Evolutionary conservation across 2,113 vertebrate genomes (phyloP), one percentile per base, ranked within the genome.

Genomic region (Propithecus coquereli): DNA sequence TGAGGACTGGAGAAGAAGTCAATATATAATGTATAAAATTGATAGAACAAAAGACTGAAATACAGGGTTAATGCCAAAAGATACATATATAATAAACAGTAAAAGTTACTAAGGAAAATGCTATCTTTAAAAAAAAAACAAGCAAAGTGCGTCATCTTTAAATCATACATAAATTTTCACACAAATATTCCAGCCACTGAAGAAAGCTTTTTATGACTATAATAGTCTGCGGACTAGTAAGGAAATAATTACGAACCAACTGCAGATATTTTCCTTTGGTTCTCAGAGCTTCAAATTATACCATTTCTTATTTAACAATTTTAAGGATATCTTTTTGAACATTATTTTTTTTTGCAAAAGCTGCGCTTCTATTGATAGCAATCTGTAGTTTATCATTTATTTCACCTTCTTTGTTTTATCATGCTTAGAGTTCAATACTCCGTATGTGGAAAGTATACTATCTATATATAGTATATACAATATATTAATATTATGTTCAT

Each of bases 91-190:
- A 82, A 61, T 30, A 0, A 92, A 45, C 63, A 63, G 5, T 54
- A 87, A 85, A 84, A 61, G n/a, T 73, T 79, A 77, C 37, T 74
- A 70, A 84, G 45, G 6, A 85, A 45, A 87, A 81, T 87, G 17
- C 8, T 76, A 40, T 52, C 6, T 91, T 89, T 23, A 23, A 40
- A 40, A 71, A 43, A 68, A 37, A 45, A 92, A 47, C 89, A 95
- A 77, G 32, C 70, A 57, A 68, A 52, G 4, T 25, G 32, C 74
- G 40, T 45, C 68, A 76, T 47, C 73, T 93, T 86, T 80, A 79
- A 94, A 84, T 91, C 43, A 83, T 14, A 59, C n/a, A 81, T n/a
- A 76, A 37, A 87, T 76, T 79, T 90, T 92, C 66, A 84, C 7
- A 9, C 8, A 91, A 70, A 45, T 65, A 68, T 87, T 84, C 43